phyloP scores from a whole-genome alignment of 2,113 vertebrate genomes.

The Regulus satrapa region DNA sequence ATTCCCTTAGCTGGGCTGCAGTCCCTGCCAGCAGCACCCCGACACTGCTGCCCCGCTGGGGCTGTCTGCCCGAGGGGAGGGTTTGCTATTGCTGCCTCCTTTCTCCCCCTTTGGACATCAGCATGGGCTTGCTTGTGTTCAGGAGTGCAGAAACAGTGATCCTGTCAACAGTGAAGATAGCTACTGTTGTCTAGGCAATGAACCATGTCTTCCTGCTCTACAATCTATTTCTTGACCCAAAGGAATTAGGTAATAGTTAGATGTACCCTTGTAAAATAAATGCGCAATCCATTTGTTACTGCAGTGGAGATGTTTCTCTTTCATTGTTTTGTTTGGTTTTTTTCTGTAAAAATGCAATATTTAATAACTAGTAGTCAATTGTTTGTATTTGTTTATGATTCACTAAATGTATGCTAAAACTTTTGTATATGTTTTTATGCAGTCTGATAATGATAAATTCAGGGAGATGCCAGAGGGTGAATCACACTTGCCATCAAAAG shows the following conservation, averaged over 20 bases:
- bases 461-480: conserved; percentile 17
- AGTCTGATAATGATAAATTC: conserved; percentile 33
- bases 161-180: neutral
- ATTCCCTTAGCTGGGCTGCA: neutral
- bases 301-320: neutral
- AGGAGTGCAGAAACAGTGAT: neutral
- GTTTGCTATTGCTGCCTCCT: neutral
- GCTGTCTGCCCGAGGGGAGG: neutral
- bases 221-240: neutral
- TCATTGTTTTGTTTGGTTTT: neutral
- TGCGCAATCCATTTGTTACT: neutral
- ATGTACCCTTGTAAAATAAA: neutral
- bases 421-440: neutral
- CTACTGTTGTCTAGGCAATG: neutral
- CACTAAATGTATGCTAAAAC: neutral
- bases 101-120: neutral
- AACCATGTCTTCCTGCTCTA: neutral
- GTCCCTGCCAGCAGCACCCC: neutral
- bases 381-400: neutral
- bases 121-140: neutral
- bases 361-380: neutral
- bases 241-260: neutral
- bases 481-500: conserved; percentile 46
- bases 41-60: neutral
- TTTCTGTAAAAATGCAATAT: neutral